A percentile compares a stretch with the other conserved stretches of the same genome.
Evolutionary conservation across 2,888 invertebrate genomes (phyloP).

Genomic region (Catonia carolina): DNA sequence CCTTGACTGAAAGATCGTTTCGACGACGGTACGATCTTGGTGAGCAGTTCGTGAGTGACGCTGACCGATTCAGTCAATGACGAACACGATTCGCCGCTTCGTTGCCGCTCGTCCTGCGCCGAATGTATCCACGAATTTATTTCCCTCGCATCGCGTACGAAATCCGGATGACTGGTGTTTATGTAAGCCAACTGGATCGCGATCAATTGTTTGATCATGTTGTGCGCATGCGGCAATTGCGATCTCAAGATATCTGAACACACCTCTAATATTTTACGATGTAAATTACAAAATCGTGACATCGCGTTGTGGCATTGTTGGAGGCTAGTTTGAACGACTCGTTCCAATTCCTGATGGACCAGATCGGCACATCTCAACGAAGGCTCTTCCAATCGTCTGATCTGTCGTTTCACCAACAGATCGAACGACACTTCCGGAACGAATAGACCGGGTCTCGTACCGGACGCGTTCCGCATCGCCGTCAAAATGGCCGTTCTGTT

Average conservation of each 20-base stretch:
- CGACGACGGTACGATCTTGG: too few species aligned
- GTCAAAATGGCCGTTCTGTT: slow-evolving; percentile 54
- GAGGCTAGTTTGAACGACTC: slow-evolving; percentile 58
- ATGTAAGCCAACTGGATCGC: slow-evolving; percentile 8
- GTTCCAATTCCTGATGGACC: slow-evolving; percentile 57
- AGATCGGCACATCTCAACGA: slow-evolving; percentile 56
- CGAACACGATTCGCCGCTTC: too few species aligned
- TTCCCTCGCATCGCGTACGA: not conserved
- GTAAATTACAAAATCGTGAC: not conserved
- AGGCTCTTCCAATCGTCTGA: slow-evolving; percentile 55
- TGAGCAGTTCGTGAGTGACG: too few species aligned
- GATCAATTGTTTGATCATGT: slow-evolving; percentile 2
- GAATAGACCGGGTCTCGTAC: slow-evolving; percentile 43
- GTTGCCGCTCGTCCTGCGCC: too few species aligned
- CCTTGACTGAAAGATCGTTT: too few species aligned
- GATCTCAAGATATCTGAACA: not conserved
- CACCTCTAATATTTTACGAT: not conserved
- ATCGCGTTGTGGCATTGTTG: slow-evolving; percentile 50
- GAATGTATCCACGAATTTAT: slow-evolving; percentile 42
- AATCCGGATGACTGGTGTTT: slow-evolving; percentile 6
- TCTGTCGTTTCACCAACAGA: slow-evolving; percentile 57
- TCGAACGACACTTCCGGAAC: slow-evolving; percentile 54
- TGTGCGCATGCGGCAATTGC: not conserved
- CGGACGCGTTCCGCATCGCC: slow-evolving; percentile 58
- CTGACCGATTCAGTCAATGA: too few species aligned